A percentile compares a stretch with the other conserved stretches of the same genome.
Evolutionary conservation across 2,797 vertebrate species (phyloP).

Genomic region (Rhinoraja longicauda): DNA sequence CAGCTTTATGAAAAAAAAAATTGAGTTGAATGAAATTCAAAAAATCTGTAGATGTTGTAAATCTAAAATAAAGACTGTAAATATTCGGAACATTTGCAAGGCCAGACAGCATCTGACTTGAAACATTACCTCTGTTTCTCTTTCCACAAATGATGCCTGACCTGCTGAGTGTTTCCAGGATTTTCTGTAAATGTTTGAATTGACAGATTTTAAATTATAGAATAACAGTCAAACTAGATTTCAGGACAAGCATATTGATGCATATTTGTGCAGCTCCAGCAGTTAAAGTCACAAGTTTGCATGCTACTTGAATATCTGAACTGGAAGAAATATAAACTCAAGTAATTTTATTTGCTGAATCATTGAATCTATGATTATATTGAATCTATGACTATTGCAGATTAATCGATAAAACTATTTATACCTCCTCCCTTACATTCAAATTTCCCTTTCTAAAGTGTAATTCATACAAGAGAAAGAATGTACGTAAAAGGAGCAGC

Average conservation of each 20-base stretch:
- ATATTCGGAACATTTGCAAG: not conserved
- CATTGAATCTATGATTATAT: no score
- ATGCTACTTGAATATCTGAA: no score
- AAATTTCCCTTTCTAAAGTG: not conserved
- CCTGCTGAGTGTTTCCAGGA: no score
- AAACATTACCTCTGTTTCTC: no score
- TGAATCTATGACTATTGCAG: not conserved
- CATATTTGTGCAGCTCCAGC: not conserved
- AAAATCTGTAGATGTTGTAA: not conserved
- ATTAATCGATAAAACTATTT: not conserved
- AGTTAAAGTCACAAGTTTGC: not conserved
- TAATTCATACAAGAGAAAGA: not conserved
- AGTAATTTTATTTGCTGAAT: not conserved
- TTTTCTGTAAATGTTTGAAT: not conserved
- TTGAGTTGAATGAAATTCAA: not conserved
- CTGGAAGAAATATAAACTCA: not conserved
- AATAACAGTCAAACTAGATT: not conserved
- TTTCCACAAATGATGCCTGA: no score
- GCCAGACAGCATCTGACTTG: no score
- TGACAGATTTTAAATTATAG: not conserved
- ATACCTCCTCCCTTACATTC: not conserved
- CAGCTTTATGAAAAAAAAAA: not conserved
- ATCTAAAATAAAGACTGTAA: not conserved
- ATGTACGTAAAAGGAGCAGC: not conserved
- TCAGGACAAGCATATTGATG: not conserved